These are phyloP conservation scores for Pteronotus mesoamericanus DNA, from an alignment of 2,797 vertebrate species.

Conservation along the genomic window DNA sequence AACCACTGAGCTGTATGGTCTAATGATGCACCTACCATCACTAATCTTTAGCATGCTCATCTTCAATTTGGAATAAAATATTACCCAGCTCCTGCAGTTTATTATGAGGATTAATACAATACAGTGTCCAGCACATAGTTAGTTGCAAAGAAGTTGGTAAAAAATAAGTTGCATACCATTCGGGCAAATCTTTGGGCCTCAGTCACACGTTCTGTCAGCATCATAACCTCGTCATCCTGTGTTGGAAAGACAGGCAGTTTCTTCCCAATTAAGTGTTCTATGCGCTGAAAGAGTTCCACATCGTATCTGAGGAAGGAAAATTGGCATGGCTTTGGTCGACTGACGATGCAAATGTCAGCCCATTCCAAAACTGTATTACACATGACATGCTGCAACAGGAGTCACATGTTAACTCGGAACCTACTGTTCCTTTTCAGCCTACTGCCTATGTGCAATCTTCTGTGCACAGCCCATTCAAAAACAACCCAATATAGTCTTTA, in stretches of 20 bases:
- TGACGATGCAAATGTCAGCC: not conserved
- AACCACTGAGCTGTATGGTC: not conserved
- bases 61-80: not conserved
- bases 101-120: not conserved
- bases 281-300: conserved; percentile 97
- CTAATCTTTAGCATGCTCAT: not conserved
- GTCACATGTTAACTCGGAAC: not conserved
- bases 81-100: not conserved
- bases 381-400: not conserved
- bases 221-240: conserved; percentile 97
- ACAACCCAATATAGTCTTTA: not conserved
- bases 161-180: conserved; percentile 83
- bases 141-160: not conserved
- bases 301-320: conserved; percentile 88
- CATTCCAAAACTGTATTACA: not conserved
- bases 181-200: conserved; percentile 95
- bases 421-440: not conserved
- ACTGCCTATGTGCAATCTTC: not conserved
- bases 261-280: conserved; percentile 95
- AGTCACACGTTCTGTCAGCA: conserved; percentile 94
- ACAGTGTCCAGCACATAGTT: not conserved
- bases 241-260: conserved; percentile 95
- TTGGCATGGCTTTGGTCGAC: not conserved
- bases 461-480: not conserved
- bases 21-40: not conserved